These are phyloP conservation scores for Myanophis thanlyinensis DNA, from an alignment of 2,113 vertebrate species.

Conservation along the genomic window DNA sequence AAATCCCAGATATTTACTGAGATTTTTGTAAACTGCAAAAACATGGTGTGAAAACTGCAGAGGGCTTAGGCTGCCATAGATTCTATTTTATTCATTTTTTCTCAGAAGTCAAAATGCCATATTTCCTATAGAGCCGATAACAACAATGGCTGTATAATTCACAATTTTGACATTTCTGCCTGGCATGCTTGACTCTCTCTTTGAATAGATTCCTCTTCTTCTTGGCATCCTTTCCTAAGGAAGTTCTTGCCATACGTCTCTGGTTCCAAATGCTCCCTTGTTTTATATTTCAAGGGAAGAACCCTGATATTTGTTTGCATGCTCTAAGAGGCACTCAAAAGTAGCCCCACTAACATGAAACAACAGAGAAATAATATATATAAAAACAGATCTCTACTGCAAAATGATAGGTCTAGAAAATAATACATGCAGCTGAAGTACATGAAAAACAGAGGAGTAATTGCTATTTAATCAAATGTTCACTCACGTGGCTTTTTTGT, in stretches of 20 bases:
- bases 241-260: background rate
- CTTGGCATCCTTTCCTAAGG: background rate
- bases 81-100: background rate
- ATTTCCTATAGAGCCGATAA: background rate
- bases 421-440: background rate
- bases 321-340: background rate
- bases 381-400: background rate
- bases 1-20: background rate
- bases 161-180: background rate
- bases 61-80: background rate
- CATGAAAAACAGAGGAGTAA: background rate
- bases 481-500: slow-evolving; percentile 91
- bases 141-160: background rate
- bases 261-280: background rate
- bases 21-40: background rate
- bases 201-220: background rate
- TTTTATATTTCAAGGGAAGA: background rate
- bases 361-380: background rate
- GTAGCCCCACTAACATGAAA: background rate
- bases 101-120: background rate
- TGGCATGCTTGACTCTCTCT: background rate
- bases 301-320: background rate
- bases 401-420: background rate
- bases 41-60: background rate
- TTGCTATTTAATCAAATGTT: background rate